Percentiles rank a stretch among this genome's conserved stretches.
Conservation (phyloP, 2,888 invertebrate species). For the Cinara cedri region DNA sequence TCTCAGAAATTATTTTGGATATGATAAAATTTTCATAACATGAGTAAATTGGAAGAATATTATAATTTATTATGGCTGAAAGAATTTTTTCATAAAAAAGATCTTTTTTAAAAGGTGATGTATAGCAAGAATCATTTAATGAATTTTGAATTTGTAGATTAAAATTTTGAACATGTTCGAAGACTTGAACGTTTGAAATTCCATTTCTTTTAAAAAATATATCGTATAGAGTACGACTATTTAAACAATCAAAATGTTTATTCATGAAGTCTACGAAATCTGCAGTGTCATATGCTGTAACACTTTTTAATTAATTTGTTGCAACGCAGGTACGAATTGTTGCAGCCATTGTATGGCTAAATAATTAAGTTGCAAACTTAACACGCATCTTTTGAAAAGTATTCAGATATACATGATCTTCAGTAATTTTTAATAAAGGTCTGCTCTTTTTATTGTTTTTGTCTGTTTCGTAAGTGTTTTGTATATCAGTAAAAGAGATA, state of each 20-base stretch:
- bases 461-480: background rate
- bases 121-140: too few species aligned
- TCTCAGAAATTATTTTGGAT: too few species aligned
- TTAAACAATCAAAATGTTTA: conserved; percentile 18
- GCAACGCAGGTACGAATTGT: conserved; percentile 58
- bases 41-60: too few species aligned
- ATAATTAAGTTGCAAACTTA: conserved; percentile 59
- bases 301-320: conserved; percentile 58
- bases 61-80: too few species aligned
- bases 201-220: too few species aligned
- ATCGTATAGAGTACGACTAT: conserved; percentile 1
- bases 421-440: conserved; percentile 60
- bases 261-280: conserved; percentile 59
- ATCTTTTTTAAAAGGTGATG: too few species aligned
- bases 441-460: conserved; percentile 45
- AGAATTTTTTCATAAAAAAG: too few species aligned
- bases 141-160: too few species aligned
- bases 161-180: too few species aligned
- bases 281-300: conserved; percentile 58
- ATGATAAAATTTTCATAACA: too few species aligned
- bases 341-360: conserved; percentile 59
- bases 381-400: conserved; percentile 60
- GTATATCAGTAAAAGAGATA: conserved; percentile 58
- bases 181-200: too few species aligned
- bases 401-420: conserved; percentile 59